These are phyloP conservation scores for Delichon dasypus DNA, from an alignment of 2,797 vertebrate species.

Conservation along the genomic window DNA sequence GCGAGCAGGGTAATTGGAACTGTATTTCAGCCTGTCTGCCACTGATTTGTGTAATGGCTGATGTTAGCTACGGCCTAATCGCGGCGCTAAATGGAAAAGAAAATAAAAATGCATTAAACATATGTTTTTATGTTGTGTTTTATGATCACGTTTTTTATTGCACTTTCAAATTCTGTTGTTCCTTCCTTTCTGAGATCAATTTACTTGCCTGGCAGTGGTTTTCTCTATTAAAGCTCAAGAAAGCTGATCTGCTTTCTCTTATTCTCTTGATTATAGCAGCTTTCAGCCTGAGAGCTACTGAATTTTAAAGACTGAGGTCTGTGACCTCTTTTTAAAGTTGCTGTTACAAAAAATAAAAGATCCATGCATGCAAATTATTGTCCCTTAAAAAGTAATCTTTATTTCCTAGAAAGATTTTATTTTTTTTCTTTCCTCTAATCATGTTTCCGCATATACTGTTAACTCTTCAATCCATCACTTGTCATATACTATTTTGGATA, in stretches of 20 bases:
- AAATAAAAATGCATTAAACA: constrained; percentile 58
- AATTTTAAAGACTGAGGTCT: constrained; percentile 6
- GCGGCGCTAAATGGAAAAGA: constrained; percentile 21
- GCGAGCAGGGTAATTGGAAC: constrained; percentile 64
- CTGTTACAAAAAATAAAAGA: neutral
- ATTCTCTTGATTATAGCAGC: constrained; percentile 32
- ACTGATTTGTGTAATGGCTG: constrained; percentile 45
- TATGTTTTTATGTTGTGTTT: constrained; percentile 52
- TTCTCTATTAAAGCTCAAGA: neutral
- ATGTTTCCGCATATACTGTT: neutral
- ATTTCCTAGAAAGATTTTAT: neutral
- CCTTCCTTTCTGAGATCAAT: constrained; percentile 26
- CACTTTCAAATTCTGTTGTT: constrained; percentile 45
- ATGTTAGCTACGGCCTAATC: constrained; percentile 29
- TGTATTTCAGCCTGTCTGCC: constrained; percentile 50
- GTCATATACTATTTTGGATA: neutral
- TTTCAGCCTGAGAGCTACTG: constrained; percentile 2
- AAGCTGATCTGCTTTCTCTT: constrained; percentile 29
- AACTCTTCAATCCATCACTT: neutral
- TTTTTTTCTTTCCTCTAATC: neutral
- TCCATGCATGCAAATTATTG: neutral
- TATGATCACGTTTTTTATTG: constrained; percentile 48
- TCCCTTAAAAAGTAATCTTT: neutral
- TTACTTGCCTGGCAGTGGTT: constrained; percentile 41
- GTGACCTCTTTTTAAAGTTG: constrained; percentile 3